Conservation (phyloP, 2,888 invertebrate genomes). For the Ormyrus nitidulus region DNA sequence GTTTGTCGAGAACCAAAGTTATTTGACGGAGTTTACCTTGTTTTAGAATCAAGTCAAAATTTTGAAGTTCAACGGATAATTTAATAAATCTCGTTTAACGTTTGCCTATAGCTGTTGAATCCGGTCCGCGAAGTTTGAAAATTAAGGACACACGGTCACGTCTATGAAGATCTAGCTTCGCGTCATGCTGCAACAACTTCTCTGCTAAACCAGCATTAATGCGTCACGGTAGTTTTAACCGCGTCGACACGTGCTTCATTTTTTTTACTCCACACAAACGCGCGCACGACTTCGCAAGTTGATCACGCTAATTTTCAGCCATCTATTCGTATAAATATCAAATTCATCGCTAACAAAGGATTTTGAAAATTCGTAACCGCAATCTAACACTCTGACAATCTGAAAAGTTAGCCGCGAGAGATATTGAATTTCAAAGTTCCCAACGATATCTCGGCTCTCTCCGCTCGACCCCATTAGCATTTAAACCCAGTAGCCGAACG, state of each 20-base stretch:
- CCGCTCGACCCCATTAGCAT: neutral
- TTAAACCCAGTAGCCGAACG: constrained; percentile 10
- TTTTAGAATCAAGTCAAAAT: neutral
- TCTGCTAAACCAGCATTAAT: neutral
- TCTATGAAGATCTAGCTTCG: neutral
- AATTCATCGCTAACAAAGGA: no score
- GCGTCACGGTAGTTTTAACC: neutral
- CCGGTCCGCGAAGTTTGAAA: constrained; percentile 16
- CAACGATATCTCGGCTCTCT: neutral
- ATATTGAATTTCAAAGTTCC: no score
- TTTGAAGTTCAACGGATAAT: constrained; percentile 20
- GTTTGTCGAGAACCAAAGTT: no score
- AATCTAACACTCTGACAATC: no score
- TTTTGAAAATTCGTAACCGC: no score
- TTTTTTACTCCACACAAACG: no score
- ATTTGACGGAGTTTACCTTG: no score
- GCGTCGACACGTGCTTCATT: neutral
- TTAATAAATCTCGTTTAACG: constrained; percentile 21
- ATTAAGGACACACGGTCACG: neutral
- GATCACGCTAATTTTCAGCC: no score
- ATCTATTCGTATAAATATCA: no score
- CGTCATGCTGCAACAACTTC: neutral
- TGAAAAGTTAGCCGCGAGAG: no score
- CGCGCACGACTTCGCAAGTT: no score
- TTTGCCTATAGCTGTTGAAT: neutral